phyloP scores from a whole-genome alignment of 2,888 invertebrate genomes.

The Cordylochernes scorpioides region DNA sequence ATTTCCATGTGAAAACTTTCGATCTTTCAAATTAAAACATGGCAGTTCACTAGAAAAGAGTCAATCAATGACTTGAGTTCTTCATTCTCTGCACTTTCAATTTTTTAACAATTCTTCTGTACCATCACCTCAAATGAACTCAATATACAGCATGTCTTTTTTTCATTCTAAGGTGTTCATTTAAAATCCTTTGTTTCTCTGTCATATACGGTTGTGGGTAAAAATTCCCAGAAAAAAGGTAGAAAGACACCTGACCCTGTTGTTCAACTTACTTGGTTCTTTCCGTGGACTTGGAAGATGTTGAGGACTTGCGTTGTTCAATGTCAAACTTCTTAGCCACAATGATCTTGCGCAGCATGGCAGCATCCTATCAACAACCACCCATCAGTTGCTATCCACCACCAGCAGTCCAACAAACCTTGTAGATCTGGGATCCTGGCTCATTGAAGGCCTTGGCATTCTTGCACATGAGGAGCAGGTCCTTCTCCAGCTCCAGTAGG shows the following conservation, averaged over 20 bases:
- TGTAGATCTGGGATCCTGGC: slow-evolving; percentile 82
- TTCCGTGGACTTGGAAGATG: slow-evolving; percentile 37
- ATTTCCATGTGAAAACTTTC: too few relatives aligned
- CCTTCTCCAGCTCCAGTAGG: slow-evolving; percentile 58
- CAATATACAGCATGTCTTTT: too few relatives aligned
- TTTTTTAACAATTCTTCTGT: too few relatives aligned
- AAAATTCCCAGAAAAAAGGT: slow-evolving; percentile 2
- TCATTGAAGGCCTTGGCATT: slow-evolving; percentile 92
- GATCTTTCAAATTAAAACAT: too few relatives aligned
- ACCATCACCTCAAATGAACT: too few relatives aligned
- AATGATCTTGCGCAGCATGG: slow-evolving; percentile 49
- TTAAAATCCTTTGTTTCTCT: too few relatives aligned
- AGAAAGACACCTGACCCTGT: neutral
- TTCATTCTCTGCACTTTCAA: too few relatives aligned
- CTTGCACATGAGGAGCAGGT: slow-evolving; percentile 61
- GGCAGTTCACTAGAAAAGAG: too few relatives aligned
- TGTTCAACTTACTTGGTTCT: slow-evolving; percentile 34
- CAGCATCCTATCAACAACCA: slow-evolving; percentile 39
- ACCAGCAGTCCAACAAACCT: slow-evolving; percentile 21
- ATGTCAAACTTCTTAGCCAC: slow-evolving; percentile 35
- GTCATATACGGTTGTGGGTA: neutral
- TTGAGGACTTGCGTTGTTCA: slow-evolving; percentile 34
- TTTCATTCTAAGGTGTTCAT: too few relatives aligned
- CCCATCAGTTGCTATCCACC: neutral
- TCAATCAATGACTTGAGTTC: too few relatives aligned